phyloP scores from a whole-genome alignment of 1,140 invertebrate genomes.

The Fopius arisanus region DNA sequence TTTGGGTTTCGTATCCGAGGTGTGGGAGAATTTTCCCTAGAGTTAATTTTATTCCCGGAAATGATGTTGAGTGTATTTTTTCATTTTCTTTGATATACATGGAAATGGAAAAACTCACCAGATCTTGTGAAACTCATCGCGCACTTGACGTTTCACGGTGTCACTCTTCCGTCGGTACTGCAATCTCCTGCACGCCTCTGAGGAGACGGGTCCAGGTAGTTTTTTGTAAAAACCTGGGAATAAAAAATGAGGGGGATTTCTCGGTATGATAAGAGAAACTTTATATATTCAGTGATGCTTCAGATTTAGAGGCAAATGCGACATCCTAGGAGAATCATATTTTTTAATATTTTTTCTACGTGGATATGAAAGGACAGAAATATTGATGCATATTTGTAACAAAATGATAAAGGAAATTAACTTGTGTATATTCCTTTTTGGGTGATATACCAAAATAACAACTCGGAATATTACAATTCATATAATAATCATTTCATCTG shows the following conservation, averaged over 20 bases:
- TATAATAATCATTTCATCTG: too few relatives aligned
- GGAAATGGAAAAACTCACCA: slow-evolving; percentile 66
- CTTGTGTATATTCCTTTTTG: too few relatives aligned
- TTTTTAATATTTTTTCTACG: too few relatives aligned
- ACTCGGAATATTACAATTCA: too few relatives aligned
- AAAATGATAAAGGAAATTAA: too few relatives aligned
- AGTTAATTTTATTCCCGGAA: slow-evolving; percentile 25
- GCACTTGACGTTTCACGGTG: slow-evolving; percentile 71
- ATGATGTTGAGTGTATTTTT: slow-evolving; percentile 16
- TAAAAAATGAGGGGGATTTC: slow-evolving; percentile 39
- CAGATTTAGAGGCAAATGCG: too few relatives aligned
- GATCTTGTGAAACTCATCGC: slow-evolving; percentile 76
- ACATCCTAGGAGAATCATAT: too few relatives aligned
- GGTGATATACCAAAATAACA: too few relatives aligned
- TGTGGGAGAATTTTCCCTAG: not conserved
- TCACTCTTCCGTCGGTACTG: slow-evolving; percentile 73
- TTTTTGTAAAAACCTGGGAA: slow-evolving; percentile 71
- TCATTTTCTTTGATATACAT: slow-evolving; percentile 7
- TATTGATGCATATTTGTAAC: too few relatives aligned
- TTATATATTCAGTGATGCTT: too few relatives aligned
- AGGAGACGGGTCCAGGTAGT: slow-evolving; percentile 68
- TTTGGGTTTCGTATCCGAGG: not conserved
- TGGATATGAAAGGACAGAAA: too few relatives aligned
- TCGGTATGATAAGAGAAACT: not conserved
- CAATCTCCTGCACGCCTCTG: slow-evolving; percentile 66